These are phyloP conservation scores for Pterobdella sp. DNA, from an alignment of 2,888 invertebrate species.

Conservation along the genomic window DNA sequence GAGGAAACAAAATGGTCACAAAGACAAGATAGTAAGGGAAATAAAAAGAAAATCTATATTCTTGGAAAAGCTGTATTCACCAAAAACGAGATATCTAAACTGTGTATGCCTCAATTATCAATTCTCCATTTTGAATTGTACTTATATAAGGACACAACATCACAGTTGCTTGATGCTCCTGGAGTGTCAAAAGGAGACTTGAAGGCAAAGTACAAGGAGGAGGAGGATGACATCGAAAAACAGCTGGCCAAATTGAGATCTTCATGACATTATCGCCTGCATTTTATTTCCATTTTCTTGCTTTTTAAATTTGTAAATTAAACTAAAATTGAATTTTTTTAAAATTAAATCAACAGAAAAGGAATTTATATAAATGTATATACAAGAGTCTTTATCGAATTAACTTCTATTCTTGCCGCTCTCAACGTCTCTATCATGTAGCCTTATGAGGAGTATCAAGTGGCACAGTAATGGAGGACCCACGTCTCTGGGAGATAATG, in stretches of 20 bases:
- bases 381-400: too few species aligned
- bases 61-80: too few species aligned
- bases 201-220: not conserved
- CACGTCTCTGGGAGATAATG: not conserved
- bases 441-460: not conserved
- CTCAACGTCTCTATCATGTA: not conserved
- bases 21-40: too few species aligned
- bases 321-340: too few species aligned
- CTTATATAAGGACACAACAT: not conserved
- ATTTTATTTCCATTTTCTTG: too few species aligned
- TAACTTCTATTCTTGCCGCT: not conserved
- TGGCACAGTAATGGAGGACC: not conserved
- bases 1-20: too few species aligned
- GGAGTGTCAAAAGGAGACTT: conserved; percentile 3
- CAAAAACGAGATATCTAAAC: too few species aligned
- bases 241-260: conserved; percentile 15
- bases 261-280: not conserved
- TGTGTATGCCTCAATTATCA: too few species aligned
- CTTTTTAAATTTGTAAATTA: too few species aligned
- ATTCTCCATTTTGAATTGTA: not conserved
- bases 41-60: too few species aligned
- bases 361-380: too few species aligned
- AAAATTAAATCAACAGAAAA: too few species aligned
- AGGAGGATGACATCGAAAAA: conserved; percentile 20
- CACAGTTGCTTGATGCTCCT: conserved; percentile 22